A percentile compares a stretch with the other conserved stretches of the same genome.
These are phyloP conservation scores for Hydrochoerus hydrochaeris DNA, from an alignment of 2,113 vertebrate genomes.

Conservation along the genomic window DNA sequence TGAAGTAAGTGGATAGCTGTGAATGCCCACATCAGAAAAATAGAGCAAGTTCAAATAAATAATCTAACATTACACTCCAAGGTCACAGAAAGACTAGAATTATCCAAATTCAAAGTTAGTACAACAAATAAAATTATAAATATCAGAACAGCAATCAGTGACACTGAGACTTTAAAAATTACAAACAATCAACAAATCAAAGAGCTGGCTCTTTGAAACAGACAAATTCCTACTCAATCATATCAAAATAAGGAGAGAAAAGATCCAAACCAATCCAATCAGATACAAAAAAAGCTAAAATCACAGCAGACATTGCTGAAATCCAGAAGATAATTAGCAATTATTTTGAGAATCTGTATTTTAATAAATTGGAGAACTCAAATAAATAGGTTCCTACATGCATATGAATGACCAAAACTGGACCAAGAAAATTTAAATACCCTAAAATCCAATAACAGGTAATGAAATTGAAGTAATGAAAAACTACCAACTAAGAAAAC, in stretches of 20 bases:
- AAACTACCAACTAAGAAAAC: neutral
- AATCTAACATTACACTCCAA: neutral
- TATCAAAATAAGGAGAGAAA: neutral
- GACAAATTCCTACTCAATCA: neutral
- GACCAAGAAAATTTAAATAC: neutral
- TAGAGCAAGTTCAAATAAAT: neutral
- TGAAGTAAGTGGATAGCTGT: neutral
- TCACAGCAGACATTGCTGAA: neutral
- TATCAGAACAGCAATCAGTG: neutral
- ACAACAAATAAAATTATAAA: neutral
- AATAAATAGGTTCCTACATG: neutral
- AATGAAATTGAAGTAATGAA: neutral
- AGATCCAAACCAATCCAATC: neutral
- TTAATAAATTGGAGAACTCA: neutral
- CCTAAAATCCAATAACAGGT: neutral
- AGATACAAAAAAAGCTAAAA: neutral
- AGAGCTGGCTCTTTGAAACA: neutral
- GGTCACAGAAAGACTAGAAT: neutral
- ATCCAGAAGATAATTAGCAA: neutral
- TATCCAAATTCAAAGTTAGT: neutral
- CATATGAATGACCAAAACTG: neutral
- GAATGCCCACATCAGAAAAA: neutral
- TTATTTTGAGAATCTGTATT: neutral
- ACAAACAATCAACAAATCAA: neutral
- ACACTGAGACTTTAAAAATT: neutral